Percentiles rank a stretch among this genome's conserved stretches.
Conservation (phyloP, 2,113 vertebrate species). For the Riparia riparia region DNA sequence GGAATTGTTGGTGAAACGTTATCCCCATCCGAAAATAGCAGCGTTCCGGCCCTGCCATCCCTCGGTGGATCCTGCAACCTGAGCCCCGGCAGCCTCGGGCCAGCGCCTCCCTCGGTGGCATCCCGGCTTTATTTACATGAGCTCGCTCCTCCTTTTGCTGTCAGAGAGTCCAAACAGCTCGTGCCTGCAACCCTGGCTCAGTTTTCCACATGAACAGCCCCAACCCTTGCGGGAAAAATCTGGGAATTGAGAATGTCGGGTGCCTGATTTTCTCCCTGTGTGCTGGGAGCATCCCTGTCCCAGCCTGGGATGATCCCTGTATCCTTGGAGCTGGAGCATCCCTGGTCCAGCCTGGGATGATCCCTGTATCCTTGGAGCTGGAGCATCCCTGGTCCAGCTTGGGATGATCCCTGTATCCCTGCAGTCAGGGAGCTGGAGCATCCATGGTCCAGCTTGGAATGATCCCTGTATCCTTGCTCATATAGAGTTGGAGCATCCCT, state of each 20-base stretch:
- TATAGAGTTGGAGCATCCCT: no score
- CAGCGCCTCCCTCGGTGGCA: rapidly evolving
- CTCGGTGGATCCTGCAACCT: neutral
- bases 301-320: neutral
- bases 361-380: neutral
- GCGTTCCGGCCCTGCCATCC: neutral
- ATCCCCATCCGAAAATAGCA: neutral
- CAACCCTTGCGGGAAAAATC: neutral
- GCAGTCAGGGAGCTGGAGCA: neutral
- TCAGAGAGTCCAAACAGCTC: rapidly evolving
- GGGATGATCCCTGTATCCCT: neutral
- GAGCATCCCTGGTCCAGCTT: no score
- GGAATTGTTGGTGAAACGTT: neutral
- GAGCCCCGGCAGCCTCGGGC: neutral
- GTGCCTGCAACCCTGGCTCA: rapidly evolving
- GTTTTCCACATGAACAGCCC: neutral
- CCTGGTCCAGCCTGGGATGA: rapidly evolving
- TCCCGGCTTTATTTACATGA: rapidly evolving
- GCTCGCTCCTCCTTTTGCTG: neutral
- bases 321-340: neutral
- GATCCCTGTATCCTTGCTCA: no score
- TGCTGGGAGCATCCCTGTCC: neutral
- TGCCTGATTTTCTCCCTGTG: neutral
- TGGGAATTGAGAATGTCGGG: rapidly evolving
- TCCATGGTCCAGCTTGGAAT: no score